Evolutionary conservation across 2,888 invertebrate genomes (phyloP).

Genomic region (Rotaria macrura): DNA sequence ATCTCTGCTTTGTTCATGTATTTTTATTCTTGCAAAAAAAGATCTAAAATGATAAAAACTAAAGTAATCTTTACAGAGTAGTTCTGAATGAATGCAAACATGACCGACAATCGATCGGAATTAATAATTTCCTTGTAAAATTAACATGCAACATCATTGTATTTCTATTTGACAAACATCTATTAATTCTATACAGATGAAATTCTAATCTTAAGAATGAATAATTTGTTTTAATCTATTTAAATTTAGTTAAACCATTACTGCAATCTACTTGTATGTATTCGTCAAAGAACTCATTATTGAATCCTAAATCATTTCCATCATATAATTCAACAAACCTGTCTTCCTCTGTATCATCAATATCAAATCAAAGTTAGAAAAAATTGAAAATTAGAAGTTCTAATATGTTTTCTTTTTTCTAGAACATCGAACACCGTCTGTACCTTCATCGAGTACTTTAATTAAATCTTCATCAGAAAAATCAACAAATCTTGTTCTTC

Average conservation of each 20-base stretch:
- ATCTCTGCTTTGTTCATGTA: no score
- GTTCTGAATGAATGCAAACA: no score
- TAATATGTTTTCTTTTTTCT: neutral
- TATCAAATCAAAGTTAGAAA: neutral
- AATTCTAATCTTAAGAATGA: no score
- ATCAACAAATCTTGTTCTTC: neutral
- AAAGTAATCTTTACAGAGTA: no score
- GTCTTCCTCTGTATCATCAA: neutral
- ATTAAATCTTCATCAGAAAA: neutral
- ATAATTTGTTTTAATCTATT: neutral
- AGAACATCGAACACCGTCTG: neutral
- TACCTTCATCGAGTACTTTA: neutral
- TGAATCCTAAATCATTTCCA: neutral
- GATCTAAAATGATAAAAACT: no score
- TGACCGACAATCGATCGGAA: no score
- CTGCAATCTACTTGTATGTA: neutral
- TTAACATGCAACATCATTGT: no score
- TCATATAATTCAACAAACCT: neutral
- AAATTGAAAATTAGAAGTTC: neutral
- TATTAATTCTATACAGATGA: no score
- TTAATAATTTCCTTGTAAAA: no score
- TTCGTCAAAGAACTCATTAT: neutral
- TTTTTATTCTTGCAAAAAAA: no score
- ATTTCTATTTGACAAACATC: no score
- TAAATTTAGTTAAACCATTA: neutral